Evolutionary conservation across 2,113 vertebrate genomes (phyloP), one percentile per base, ranked within the genome.

Genomic region (Lepisosteus oculatus): DNA sequence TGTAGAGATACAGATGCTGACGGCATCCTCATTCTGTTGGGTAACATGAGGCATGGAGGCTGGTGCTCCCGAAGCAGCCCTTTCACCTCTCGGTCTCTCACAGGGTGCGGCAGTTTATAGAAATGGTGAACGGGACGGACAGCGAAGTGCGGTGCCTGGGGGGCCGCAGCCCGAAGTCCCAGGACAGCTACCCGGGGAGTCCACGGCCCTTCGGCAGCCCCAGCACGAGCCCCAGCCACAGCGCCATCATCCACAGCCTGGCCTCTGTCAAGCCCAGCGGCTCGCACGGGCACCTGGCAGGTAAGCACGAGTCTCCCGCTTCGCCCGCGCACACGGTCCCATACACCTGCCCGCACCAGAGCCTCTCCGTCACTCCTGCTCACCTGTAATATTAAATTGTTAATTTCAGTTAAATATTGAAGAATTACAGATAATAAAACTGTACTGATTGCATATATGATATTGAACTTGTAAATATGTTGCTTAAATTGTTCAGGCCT

Each of bases 61-160:
- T 29, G 44, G 17, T 56, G 43, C 8, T 43, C 55, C 69, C 0
- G 59, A n/a, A 61, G 29, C 29, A 29, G 29, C 29, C 29, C 29
- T 29, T 29, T 29, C 29, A 29, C 29, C 29, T 29, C 29, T 29
- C 29, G 29, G 29, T 29, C 29, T 29, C 29, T 29, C 29, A 1
- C 79, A 98, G 96, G 90, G 98, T 96, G 89, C 95, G 97, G 80
- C 97, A 99, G 83, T 99, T 99, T 71, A 95, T 99, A 88, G 97
- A 98, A 89, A 98, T 99, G 97, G 97, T 99, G 86, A 99, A 98
- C 0, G 97, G 97, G 72, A 98, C 97, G 0, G 97, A 99, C 93
- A 97, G 97, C 2, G 97, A 99, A 76, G 97, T 98, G 15, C 93
- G 96, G 69, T 96, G 95, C 81, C 91, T 97, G 85, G 92, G 91